These are phyloP conservation scores for Hydrophis major DNA, from an alignment of 2,797 vertebrate genomes.

Conservation along the genomic window DNA sequence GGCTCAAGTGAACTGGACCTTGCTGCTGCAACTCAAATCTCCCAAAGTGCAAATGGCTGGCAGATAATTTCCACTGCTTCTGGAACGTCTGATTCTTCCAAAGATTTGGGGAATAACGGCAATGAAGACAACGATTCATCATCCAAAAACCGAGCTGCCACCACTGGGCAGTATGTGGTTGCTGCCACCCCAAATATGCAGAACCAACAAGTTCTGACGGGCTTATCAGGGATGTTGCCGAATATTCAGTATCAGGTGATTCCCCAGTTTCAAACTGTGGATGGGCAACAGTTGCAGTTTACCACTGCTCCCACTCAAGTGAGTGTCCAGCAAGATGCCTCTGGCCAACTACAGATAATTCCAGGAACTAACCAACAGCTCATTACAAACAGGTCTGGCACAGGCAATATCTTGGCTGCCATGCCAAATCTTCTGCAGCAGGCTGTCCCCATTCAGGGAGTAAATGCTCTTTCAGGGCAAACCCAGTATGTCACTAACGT, in stretches of 20 bases:
- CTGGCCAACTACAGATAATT: slow-evolving; percentile 79
- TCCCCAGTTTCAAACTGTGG: slow-evolving; percentile 94
- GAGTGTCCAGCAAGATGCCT: slow-evolving; percentile 82
- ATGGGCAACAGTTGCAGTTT: slow-evolving; percentile 92
- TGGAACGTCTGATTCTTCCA: slow-evolving; percentile 75
- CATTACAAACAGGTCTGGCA: slow-evolving; percentile 72
- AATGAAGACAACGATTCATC: slow-evolving; percentile 65
- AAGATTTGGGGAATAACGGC: slow-evolving; percentile 69
- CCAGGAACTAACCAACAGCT: slow-evolving; percentile 78
- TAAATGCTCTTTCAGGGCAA: slow-evolving; percentile 87
- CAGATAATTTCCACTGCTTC: slow-evolving; percentile 84
- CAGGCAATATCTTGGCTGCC: slow-evolving; percentile 73
- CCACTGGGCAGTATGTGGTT: slow-evolving; percentile 85
- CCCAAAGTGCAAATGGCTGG: slow-evolving; percentile 89
- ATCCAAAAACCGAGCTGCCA: slow-evolving; percentile 71
- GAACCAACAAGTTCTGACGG: slow-evolving; percentile 89
- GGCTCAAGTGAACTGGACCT: slow-evolving; percentile 81
- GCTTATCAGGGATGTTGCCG: slow-evolving; percentile 86
- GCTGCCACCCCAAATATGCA: slow-evolving; percentile 83
- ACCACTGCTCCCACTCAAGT: slow-evolving; percentile 74
- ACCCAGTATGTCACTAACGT: slow-evolving; percentile 92
- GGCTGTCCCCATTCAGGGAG: slow-evolving; percentile 90
- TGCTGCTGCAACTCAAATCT: slow-evolving; percentile 78
- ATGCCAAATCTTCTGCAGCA: slow-evolving; percentile 87
- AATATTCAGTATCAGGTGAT: slow-evolving; percentile 98